Base-by-base conservation (phyloP, 2,113 vertebrate species). In the Limnothrissa miodon region DNA sequence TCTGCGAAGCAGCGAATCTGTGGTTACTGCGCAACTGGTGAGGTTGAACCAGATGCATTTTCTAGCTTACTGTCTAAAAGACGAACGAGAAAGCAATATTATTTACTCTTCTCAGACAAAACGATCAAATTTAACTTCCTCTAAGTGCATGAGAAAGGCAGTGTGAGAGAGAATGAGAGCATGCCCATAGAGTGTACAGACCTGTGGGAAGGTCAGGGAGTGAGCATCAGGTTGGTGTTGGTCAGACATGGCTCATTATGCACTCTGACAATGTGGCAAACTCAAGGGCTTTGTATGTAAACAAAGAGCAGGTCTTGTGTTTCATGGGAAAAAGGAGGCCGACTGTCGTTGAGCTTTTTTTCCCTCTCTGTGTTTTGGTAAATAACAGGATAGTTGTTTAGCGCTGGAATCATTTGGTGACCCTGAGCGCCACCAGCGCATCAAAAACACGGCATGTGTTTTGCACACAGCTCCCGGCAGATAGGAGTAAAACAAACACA, bases 221-320 rank as follows among this genome's bases (percentile, higher is more conserved):
- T 5, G 11, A 17, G 66, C 33, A 33, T 39, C 66, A 39, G 66
- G 66, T 36, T 74, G 66, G 29, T 36, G 11, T 36, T 74, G 66
- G 66, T 39, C 66, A 74, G 66, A 36, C 66, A 13, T 13, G 66
- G 10, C 25, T 74, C 66, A 74, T 74, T 36, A 36, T 74, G 66
- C 66, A 13, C 29, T 5, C 33, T 13, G 5, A 74, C 66, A 74
- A 36, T 74, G 66, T 74, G 66, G 66, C 66, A 36, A 39, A 74
- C 66, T 74, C 66, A 74, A 74, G 66, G 66, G 66, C 66, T 17
- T 74, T 74, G 66, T 74, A 33, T 29, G 33, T 74, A 74, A 74
- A 74, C 33, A 36, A 74, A 74, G 66, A 36, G 66, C 66, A 17
- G 29, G 29, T 74, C 66, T 74, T 74, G 66, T 13, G 10, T 74